Conservation (phyloP, 1,140 invertebrate genomes). For the Paraescarpia echinospica region DNA sequence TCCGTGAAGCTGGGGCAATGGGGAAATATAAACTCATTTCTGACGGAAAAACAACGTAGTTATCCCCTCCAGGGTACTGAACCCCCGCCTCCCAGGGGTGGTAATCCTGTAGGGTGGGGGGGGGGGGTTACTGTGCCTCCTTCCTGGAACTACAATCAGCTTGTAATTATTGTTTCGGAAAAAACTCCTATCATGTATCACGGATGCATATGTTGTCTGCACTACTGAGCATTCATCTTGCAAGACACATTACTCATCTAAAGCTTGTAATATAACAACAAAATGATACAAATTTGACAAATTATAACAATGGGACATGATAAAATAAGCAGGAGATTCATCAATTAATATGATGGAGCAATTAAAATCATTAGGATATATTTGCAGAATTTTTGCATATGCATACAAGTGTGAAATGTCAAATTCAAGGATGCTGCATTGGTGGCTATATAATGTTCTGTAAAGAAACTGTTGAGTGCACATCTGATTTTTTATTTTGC, state of each 20-base stretch:
- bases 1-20: background rate
- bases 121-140: background rate
- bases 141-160: background rate
- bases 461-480: background rate
- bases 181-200: background rate
- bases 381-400: too few species aligned
- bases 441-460: background rate
- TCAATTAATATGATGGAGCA: too few species aligned
- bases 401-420: background rate
- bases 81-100: background rate
- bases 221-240: background rate
- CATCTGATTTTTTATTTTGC: background rate
- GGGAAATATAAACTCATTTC: background rate
- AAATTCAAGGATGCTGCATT: background rate
- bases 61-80: background rate
- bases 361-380: too few species aligned
- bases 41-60: background rate
- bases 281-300: too few species aligned
- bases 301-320: too few species aligned
- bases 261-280: background rate
- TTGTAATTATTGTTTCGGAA: background rate
- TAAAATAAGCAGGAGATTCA: too few species aligned
- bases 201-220: background rate
- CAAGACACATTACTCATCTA: background rate
- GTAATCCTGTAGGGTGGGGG: background rate